These are phyloP conservation scores for Rynchops niger DNA, from an alignment of 2,113 vertebrate species.

Conservation along the genomic window DNA sequence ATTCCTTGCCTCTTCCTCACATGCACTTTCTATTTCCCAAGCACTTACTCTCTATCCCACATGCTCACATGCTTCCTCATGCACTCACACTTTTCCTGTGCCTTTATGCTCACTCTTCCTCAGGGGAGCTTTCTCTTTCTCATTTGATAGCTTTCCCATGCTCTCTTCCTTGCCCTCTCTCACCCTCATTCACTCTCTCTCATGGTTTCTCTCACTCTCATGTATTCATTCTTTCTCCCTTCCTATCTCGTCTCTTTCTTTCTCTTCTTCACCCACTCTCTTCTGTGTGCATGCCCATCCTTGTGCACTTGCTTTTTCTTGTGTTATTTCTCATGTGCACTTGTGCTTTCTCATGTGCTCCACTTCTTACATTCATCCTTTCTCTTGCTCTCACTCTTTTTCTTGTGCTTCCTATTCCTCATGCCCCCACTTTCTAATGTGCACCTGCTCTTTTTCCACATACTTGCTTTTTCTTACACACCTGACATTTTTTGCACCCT, in stretches of 20 bases:
- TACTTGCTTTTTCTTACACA: not conserved
- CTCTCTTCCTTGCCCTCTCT: not conserved
- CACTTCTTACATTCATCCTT: not conserved
- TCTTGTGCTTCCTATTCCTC: not conserved
- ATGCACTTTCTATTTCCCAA: not conserved
- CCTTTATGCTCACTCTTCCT: not conserved
- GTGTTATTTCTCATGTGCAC: not conserved
- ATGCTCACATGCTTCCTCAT: not conserved
- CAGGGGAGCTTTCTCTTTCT: not conserved
- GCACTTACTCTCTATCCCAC: not conserved
- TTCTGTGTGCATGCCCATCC: not conserved
- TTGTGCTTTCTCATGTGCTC: accelerated
- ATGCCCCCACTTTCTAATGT: not conserved
- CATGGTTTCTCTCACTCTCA: not conserved
- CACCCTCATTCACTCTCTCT: not conserved
- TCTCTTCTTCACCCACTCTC: accelerated
- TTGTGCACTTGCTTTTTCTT: not conserved
- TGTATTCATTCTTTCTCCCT: not conserved
- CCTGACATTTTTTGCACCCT: not conserved
- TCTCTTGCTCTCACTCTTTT: not conserved
- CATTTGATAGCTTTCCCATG: not conserved
- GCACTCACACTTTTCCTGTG: not conserved
- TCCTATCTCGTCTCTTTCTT: not conserved
- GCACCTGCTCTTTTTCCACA: not conserved
- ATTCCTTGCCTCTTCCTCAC: not conserved